A percentile compares a stretch with the other conserved stretches of the same genome.
Evolutionary conservation across 2,797 vertebrate genomes (phyloP).

Genomic region (Pipistrellus nathusii): DNA sequence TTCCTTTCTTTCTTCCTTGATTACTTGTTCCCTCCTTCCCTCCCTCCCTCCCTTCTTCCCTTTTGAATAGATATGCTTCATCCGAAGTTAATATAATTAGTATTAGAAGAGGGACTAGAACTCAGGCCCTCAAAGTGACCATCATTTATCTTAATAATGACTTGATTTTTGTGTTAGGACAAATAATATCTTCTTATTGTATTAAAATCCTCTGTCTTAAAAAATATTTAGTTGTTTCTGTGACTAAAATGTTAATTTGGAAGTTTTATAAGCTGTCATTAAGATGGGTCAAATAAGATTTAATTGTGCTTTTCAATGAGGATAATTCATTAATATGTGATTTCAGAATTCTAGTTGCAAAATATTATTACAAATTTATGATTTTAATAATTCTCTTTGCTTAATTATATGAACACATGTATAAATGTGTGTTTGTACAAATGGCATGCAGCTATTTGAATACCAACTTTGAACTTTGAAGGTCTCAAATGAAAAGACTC

Average conservation of each 20-base stretch:
- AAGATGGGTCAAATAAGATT: conserved; percentile 20
- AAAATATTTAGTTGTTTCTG: background rate
- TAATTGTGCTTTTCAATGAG: conserved; percentile 38
- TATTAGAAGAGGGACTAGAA: background rate
- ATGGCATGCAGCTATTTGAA: conserved; percentile 17
- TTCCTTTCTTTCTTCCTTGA: too few relatives aligned
- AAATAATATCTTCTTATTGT: background rate
- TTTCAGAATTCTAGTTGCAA: conserved; percentile 46
- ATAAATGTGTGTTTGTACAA: background rate
- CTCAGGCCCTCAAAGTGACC: background rate
- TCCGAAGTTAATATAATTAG: background rate
- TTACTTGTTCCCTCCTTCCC: too few relatives aligned
- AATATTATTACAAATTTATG: conserved; percentile 35
- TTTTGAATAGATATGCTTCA: background rate
- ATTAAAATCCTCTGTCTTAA: background rate
- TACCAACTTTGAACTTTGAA: background rate
- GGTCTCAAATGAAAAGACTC: conserved; percentile 1
- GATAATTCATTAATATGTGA: conserved; percentile 39
- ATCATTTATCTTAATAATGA: background rate
- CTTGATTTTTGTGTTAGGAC: background rate
- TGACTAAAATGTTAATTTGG: conserved; percentile 46
- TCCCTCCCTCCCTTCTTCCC: background rate
- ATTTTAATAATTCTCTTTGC: conserved; percentile 45
- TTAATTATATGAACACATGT: conserved; percentile 1
- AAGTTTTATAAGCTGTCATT: conserved; percentile 24